Conservation (phyloP, 2,888 invertebrate species). For the Drosophila sordidapex region DNA sequence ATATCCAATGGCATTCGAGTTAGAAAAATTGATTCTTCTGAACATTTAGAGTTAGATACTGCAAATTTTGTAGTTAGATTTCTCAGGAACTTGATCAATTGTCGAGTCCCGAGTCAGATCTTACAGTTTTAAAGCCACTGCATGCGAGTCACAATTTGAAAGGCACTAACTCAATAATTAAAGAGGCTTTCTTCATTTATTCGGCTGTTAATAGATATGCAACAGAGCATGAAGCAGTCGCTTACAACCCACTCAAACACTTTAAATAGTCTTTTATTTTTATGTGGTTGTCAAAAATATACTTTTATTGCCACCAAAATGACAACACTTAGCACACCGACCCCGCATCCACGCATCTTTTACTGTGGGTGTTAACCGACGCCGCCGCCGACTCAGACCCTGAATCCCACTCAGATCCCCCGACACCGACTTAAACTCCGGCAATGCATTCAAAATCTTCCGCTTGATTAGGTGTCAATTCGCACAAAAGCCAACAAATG, state of each 20-base stretch:
- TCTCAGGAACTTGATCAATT: not conserved
- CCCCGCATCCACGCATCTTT: not conserved
- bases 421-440: not conserved
- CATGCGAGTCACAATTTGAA: not conserved
- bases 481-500: slow-evolving; percentile 52
- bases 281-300: slow-evolving; percentile 78
- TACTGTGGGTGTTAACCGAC: slow-evolving; percentile 53
- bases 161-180: no score
- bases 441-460: slow-evolving; percentile 76
- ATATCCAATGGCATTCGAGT: rapidly evolving
- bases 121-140: not conserved
- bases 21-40: not conserved
- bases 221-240: not conserved
- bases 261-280: not conserved
- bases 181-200: not conserved
- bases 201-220: no score
- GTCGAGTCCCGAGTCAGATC: not conserved
- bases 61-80: not conserved
- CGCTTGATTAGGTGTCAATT: slow-evolving; percentile 80
- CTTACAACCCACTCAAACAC: not conserved
- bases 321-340: slow-evolving; percentile 70
- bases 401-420: not conserved
- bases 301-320: slow-evolving; percentile 80
- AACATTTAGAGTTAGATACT: not conserved
- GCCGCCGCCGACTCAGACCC: slow-evolving; percentile 22